Conservation (phyloP, 2,797 vertebrate species). For the Limosa lapponica region DNA sequence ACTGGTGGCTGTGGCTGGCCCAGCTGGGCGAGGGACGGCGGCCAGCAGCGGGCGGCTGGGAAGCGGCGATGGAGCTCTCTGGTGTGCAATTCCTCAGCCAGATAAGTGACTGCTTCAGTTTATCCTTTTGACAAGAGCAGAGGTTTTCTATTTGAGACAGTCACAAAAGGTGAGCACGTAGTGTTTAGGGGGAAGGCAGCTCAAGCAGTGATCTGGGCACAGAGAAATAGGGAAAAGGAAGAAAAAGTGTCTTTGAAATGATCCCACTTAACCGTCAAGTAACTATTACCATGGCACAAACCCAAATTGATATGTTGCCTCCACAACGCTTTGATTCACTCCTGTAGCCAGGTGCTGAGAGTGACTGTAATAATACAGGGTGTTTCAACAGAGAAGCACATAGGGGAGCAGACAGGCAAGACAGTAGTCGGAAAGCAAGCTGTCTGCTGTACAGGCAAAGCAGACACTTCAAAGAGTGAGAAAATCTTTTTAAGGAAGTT, state of each 20-base stretch:
- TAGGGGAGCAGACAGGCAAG: slow-evolving; percentile 36
- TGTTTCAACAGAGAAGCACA: slow-evolving; percentile 42
- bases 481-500: slow-evolving; percentile 34
- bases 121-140: slow-evolving; percentile 54
- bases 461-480: slow-evolving; percentile 34
- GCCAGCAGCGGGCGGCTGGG: not conserved
- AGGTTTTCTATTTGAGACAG: slow-evolving; percentile 43
- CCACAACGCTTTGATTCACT: slow-evolving; percentile 57
- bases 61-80: not conserved
- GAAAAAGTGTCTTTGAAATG: slow-evolving; percentile 49
- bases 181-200: slow-evolving; percentile 31
- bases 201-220: slow-evolving; percentile 35
- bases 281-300: slow-evolving; percentile 41
- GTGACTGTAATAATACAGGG: slow-evolving; percentile 54
- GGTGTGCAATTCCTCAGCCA: not conserved
- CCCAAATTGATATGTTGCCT: slow-evolving; percentile 59
- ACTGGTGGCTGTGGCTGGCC: not conserved
- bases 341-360: slow-evolving; percentile 52
- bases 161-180: slow-evolving; percentile 42
- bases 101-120: slow-evolving; percentile 44
- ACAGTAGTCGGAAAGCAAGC: slow-evolving; percentile 39
- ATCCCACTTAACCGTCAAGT: slow-evolving; percentile 42
- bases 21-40: not conserved
- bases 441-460: slow-evolving; percentile 8
- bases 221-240: slow-evolving; percentile 31